A percentile compares a stretch with the other conserved stretches of the same genome.
Conservation (phyloP, 92 coral and sea anemone species). For the Porites evermanni region DNA sequence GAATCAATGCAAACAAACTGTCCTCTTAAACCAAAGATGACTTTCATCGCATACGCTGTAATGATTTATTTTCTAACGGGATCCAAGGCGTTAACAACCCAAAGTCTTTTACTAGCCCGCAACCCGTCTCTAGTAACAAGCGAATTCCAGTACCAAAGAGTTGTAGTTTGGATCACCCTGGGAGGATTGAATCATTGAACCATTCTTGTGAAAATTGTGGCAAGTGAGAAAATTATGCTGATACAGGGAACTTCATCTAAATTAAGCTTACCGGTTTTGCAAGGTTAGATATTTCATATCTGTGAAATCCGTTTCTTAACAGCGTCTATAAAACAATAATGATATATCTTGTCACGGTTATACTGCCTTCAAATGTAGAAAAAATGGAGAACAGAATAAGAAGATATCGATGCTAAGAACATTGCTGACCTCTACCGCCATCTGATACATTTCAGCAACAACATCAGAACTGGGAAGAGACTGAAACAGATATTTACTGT, state of each 20-base stretch:
- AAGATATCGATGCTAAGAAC: not conserved
- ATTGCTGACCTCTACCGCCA: slow-evolving; percentile 60
- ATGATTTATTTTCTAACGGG: no score
- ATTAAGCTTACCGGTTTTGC: slow-evolving; percentile 74
- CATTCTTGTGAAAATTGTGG: no score
- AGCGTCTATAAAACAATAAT: slow-evolving; percentile 43
- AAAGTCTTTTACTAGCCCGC: no score
- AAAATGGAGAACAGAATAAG: not conserved
- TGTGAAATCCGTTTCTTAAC: slow-evolving; percentile 58
- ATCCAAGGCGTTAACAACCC: no score
- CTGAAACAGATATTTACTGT: slow-evolving; percentile 12
- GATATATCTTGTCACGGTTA: not conserved
- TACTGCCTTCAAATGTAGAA: not conserved
- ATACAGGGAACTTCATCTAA: not conserved
- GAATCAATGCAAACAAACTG: no score
- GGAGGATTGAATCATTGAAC: no score
- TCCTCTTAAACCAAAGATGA: no score
- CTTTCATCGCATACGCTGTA: no score
- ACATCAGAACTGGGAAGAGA: slow-evolving; percentile 57
- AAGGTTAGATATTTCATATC: slow-evolving; percentile 88
- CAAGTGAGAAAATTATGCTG: not conserved
- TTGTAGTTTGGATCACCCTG: no score
- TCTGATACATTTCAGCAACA: slow-evolving; percentile 71
- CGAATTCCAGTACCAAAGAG: no score
- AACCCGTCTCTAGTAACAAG: no score